Evolutionary conservation across 2,797 vertebrate genomes (phyloP).

Genomic region (Sebastes iracundus): DNA sequence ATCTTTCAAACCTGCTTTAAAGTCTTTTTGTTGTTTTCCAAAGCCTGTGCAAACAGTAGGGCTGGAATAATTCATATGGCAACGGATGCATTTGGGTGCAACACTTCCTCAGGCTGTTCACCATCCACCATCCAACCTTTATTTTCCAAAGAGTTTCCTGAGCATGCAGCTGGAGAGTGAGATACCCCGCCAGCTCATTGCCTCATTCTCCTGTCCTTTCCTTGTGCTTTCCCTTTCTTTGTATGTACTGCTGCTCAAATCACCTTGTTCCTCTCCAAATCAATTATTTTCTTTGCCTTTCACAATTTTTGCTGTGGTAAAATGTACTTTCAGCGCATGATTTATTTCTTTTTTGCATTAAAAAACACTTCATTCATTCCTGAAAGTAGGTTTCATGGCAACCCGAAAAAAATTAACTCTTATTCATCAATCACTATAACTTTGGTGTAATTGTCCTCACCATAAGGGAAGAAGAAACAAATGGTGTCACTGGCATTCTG

Average conservation of each 20-base stretch:
- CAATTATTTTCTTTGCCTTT: neutral
- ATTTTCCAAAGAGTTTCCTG: conserved; percentile 49
- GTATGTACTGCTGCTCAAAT: conserved; percentile 5
- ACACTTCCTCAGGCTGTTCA: conserved; percentile 58
- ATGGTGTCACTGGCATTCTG: neutral
- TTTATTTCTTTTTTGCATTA: neutral
- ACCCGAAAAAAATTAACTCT: neutral
- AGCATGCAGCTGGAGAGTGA: conserved; percentile 52
- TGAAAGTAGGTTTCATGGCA: neutral
- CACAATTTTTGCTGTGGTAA: neutral
- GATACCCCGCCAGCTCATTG: conserved; percentile 46
- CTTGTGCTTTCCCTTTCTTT: conserved; percentile 2
- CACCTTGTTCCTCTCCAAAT: neutral
- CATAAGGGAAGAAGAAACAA: neutral
- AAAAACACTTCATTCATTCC: neutral
- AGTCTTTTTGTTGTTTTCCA: conserved; percentile 61
- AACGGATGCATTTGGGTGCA: conserved; percentile 62
- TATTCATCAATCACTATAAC: conserved; percentile 21
- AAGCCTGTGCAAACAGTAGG: conserved; percentile 42
- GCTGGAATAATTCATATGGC: conserved; percentile 68
- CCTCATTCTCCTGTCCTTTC: conserved; percentile 19
- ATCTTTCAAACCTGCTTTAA: conserved; percentile 41
- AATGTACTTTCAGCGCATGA: neutral
- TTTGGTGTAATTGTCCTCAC: conserved; percentile 31
- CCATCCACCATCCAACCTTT: conserved; percentile 48